Base-by-base conservation (phyloP, 2,797 vertebrate genomes). In the Centroberyx gerrardi region DNA sequence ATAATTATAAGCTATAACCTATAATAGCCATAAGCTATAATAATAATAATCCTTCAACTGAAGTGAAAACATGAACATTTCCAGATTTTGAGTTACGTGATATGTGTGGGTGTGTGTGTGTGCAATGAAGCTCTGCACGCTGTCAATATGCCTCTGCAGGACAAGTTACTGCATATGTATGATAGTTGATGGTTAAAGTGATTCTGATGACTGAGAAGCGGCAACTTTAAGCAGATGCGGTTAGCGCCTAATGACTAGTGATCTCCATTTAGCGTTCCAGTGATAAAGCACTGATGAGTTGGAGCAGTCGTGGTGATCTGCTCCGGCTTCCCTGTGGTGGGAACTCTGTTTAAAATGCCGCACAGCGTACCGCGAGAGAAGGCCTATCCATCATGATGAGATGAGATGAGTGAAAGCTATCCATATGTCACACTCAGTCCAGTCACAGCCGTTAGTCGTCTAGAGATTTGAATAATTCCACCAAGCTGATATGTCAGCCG, bases 241-340 rank as follows among this genome's bases (percentile, higher is more conserved):
- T 38, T n/a, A 36, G 29, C 29, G 3, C 9, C 14, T 38, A 40
- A 60, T 60, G 33, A 18, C n/a, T 18, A 36, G 3, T n/a, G 36
- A 31, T 60, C 33, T 60, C 8, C n/a, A 40, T 40, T 17, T 40
- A 40, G 36, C 33, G 22, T 60, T 60, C 17, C 13, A 36, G 12
- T 31, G 29, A 59, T 60, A 9, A 40, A 60, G n/a, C n/a, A 40
- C 58, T 60, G n/a, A 60, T 38, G 58, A 40, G 9, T 40, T 60
- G 58, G 33, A 38, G 36, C 36, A n/a, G n/a, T 22, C 8, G 15
- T 38, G 17, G 17, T 38, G 58, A 60, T 40, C 4, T 31, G 1
- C 17, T 60, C 18, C 18, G n/a, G 40, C 18, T 15, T 18, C 38
- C 12, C 8, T 42, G 36, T 62, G 40, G 12, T 28, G 58, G 17